phyloP scores from a whole-genome alignment of 1,140 invertebrate species.

The Belonocnema kinseyi region DNA sequence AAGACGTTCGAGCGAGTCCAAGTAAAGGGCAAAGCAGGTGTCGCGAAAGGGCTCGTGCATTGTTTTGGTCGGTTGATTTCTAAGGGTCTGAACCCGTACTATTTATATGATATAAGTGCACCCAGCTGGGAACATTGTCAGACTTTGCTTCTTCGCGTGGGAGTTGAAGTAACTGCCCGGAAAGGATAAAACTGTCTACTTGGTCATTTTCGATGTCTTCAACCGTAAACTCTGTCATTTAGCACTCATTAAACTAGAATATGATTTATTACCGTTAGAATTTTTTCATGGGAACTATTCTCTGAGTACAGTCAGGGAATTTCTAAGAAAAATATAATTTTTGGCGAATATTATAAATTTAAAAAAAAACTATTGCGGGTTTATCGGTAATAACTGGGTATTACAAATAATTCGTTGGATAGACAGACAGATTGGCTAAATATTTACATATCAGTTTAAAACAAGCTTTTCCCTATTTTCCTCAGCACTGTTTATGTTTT shows the following conservation, averaged over 20 bases:
- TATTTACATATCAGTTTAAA: no score
- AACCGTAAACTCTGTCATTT: constrained; percentile 15
- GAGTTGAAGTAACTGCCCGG: constrained; percentile 41
- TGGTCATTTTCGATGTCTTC: background rate
- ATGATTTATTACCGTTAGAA: background rate
- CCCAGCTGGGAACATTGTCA: constrained; percentile 14
- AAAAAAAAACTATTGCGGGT: no score
- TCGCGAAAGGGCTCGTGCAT: constrained; percentile 54
- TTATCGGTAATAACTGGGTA: no score
- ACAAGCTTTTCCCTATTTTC: no score
- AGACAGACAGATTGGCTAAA: no score
- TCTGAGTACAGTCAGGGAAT: no score
- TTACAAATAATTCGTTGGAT: no score
- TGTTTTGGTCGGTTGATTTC: constrained; percentile 51
- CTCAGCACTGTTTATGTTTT: no score
- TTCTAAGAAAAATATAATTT: no score
- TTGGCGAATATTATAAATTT: no score
- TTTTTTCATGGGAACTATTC: background rate
- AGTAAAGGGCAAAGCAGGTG: constrained; percentile 56
- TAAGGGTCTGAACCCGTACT: constrained; percentile 42
- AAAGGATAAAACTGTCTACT: constrained; percentile 11
- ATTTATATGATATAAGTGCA: no score
- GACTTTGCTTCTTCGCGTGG: background rate
- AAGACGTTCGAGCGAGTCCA: constrained; percentile 26
- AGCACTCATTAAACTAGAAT: constrained; percentile 10